A percentile compares a stretch with the other conserved stretches of the same genome.
These are phyloP conservation scores for Diaperis boleti DNA, from an alignment of 2,888 invertebrate species.

Conservation along the genomic window DNA sequence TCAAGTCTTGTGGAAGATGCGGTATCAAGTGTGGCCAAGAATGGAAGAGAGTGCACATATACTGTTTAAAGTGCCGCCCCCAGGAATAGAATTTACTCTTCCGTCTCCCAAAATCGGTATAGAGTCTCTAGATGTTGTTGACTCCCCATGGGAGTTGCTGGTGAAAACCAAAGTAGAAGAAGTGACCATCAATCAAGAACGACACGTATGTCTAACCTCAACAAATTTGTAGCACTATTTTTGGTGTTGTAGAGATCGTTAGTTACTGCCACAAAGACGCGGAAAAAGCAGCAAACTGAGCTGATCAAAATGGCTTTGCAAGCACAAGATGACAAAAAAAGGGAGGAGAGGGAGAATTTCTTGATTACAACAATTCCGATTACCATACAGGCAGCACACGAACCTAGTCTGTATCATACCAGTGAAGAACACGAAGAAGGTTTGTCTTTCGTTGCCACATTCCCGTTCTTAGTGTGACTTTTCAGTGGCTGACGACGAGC, in stretches of 20 bases:
- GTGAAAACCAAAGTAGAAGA: constrained; percentile 99
- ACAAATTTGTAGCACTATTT: not conserved
- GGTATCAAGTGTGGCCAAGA: constrained; percentile 98
- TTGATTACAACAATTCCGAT: constrained; percentile 96
- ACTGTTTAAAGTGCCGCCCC: constrained; percentile 98
- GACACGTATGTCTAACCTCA: constrained; percentile 77
- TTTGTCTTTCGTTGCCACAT: too few species aligned
- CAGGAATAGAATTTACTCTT: constrained; percentile 98
- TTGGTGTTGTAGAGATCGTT: constrained; percentile 79
- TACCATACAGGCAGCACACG: constrained; percentile 94
- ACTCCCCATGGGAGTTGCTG: constrained; percentile 99
- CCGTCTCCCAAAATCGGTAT: constrained; percentile 99
- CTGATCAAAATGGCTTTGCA: constrained; percentile 94
- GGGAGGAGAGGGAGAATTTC: constrained; percentile 95
- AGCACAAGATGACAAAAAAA: constrained; percentile 95
- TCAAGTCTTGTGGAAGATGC: constrained; percentile 95
- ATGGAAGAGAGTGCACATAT: constrained; percentile 98
- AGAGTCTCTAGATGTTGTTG: constrained; percentile 93
- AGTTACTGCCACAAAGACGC: constrained; percentile 98
- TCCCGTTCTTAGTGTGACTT: too few species aligned
- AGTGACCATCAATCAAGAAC: constrained; percentile 97
- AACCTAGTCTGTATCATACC: constrained; percentile 90
- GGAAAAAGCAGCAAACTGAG: constrained; percentile 99
- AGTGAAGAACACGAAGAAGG: constrained; percentile 91
- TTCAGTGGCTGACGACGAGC: constrained; percentile 69